Conservation (phyloP, 2,113 vertebrate species). For the Rhinogobius similis region DNA sequence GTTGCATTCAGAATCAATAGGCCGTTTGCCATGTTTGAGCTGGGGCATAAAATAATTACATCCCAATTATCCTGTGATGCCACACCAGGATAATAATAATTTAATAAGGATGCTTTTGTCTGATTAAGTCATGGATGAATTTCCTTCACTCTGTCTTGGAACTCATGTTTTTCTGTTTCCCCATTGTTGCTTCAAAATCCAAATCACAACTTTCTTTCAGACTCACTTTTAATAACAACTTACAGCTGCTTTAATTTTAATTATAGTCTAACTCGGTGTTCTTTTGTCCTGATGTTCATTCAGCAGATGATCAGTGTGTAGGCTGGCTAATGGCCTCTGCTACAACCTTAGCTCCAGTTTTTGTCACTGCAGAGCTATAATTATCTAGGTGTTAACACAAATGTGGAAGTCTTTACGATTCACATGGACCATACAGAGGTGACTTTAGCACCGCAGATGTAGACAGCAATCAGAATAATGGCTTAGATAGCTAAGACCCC, state of each 20-base stretch:
- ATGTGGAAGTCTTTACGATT: constrained; percentile 3
- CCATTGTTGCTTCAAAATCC: too few species aligned
- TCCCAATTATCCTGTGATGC: not conserved
- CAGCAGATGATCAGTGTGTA: not conserved
- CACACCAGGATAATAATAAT: too few species aligned
- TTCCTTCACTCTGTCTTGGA: not conserved
- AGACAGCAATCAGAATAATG: constrained; percentile 16
- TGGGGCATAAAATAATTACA: too few species aligned
- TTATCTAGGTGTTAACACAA: constrained; percentile 5
- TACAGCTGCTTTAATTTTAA: not conserved
- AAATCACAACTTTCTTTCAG: too few species aligned
- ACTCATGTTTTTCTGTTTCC: not conserved
- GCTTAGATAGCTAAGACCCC: constrained; percentile 2
- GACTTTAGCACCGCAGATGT: not conserved
- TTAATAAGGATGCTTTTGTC: too few species aligned
- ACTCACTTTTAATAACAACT: not conserved
- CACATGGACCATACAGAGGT: not conserved
- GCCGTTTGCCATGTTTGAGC: too few species aligned
- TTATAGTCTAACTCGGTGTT: not conserved
- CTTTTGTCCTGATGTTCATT: not conserved
- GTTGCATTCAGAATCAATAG: too few species aligned
- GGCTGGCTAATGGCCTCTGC: not conserved
- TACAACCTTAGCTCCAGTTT: not conserved
- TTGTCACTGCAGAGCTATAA: constrained; percentile 10
- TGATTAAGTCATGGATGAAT: not conserved